phyloP scores from a whole-genome alignment of 2,113 vertebrate genomes.

The Trematomus loennbergii region DNA sequence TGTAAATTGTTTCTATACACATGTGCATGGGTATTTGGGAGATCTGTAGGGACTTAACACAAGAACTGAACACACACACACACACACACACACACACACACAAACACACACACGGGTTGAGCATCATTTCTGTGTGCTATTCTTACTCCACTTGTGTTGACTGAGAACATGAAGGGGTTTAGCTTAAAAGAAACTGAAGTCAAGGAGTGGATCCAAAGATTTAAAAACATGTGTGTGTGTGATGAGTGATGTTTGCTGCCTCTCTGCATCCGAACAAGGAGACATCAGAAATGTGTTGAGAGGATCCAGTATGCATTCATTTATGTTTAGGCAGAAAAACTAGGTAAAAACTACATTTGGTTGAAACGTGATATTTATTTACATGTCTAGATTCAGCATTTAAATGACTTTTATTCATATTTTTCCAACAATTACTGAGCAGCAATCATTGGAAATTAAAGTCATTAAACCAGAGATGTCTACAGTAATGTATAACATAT shows the following conservation, averaged over 20 bases:
- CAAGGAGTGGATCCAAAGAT: conserved; percentile 13
- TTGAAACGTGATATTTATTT: background rate
- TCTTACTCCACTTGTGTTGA: conserved; percentile 28
- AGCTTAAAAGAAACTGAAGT: conserved; percentile 3
- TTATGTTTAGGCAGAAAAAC: background rate
- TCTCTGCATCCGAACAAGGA: conserved; percentile 5
- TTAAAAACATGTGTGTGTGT: background rate
- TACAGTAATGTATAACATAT: background rate
- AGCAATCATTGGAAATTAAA: background rate
- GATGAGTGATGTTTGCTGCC: conserved; percentile 3
- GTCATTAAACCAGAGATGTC: background rate
- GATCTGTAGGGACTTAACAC: conserved; percentile 77
- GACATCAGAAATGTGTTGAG: background rate
- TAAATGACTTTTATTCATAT: background rate
- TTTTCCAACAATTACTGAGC: background rate
- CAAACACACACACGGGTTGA: conserved; percentile 26
- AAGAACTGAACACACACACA: conserved; percentile 40
- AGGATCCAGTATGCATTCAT: background rate
- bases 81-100: conserved; percentile 31
- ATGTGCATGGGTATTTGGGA: conserved; percentile 67
- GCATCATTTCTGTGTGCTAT: conserved; percentile 26
- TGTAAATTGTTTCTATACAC: conserved; percentile 76
- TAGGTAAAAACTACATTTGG: background rate
- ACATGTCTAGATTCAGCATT: background rate
- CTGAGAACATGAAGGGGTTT: conserved; percentile 18